Conservation (phyloP, 2,113 vertebrate species). For the Callaeas wilsoni region DNA sequence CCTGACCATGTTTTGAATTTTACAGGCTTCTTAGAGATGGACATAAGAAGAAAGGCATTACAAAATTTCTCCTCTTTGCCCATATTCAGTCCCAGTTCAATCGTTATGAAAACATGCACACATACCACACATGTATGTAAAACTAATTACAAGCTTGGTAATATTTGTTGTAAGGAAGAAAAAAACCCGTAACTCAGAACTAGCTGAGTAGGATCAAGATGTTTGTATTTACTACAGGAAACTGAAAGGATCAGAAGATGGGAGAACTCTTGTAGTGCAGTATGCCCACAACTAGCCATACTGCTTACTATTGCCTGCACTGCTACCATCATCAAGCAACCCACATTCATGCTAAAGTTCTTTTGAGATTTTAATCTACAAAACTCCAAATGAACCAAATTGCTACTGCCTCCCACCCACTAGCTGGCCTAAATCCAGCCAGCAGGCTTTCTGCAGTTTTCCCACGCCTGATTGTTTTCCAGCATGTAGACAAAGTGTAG, state of each 20-base stretch:
- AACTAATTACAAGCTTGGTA: not conserved
- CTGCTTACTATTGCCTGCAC: not conserved
- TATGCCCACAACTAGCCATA: not conserved
- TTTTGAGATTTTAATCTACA: slow-evolving; percentile 10
- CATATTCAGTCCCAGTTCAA: not conserved
- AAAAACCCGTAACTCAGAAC: not conserved
- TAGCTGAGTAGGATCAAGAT: fast-evolving
- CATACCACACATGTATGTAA: not conserved
- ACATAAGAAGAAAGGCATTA: not conserved
- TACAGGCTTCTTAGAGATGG: not conserved
- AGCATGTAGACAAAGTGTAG: not conserved
- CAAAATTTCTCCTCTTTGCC: not conserved
- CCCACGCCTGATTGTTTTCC: slow-evolving; percentile 24
- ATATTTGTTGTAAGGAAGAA: not conserved
- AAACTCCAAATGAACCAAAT: slow-evolving; percentile 8
- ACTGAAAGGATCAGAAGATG: not conserved
- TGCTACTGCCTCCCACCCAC: slow-evolving; percentile 20
- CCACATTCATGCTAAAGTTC: not conserved
- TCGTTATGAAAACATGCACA: not conserved
- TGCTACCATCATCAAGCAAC: not conserved
- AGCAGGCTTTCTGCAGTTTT: slow-evolving; percentile 20
- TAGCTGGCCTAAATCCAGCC: slow-evolving; percentile 10
- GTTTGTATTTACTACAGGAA: not conserved
- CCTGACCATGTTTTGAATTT: not conserved
- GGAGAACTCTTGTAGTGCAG: not conserved